Evolutionary conservation across 1,140 invertebrate genomes (phyloP).

Genomic region (Saccostrea cuccullata): DNA sequence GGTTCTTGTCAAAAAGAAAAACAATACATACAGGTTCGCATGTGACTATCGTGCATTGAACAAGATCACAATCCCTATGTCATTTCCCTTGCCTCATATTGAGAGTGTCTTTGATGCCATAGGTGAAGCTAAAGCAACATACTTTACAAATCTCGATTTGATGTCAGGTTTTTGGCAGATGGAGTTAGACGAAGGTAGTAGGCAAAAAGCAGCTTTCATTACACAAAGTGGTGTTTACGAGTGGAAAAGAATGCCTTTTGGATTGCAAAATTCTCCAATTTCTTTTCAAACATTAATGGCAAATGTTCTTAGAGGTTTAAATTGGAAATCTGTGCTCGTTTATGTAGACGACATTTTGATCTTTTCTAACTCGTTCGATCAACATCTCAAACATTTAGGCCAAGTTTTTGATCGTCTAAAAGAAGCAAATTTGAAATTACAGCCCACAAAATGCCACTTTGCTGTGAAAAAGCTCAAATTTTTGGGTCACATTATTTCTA

Average conservation of each 20-base stretch:
- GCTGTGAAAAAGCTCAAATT: constrained; percentile 50
- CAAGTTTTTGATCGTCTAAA: constrained; percentile 59
- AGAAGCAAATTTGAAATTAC: constrained; percentile 52
- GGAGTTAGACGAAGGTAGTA: constrained; percentile 47
- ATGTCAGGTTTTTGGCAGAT: constrained; percentile 59
- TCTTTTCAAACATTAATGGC: constrained; percentile 55
- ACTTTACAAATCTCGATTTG: constrained; percentile 58
- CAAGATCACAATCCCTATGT: constrained; percentile 50
- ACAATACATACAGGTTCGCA: constrained; percentile 49
- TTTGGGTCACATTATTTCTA: constrained; percentile 55
- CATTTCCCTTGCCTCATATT: constrained; percentile 48
- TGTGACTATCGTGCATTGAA: constrained; percentile 59
- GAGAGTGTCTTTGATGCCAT: constrained; percentile 53
- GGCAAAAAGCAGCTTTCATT: constrained; percentile 60
- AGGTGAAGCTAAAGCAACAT: too few species aligned
- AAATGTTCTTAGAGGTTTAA: constrained; percentile 46
- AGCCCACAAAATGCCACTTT: constrained; percentile 56
- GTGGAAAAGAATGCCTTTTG: constrained; percentile 48
- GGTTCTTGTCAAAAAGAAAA: constrained; percentile 52
- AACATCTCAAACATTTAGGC: constrained; percentile 54
- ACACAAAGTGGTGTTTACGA: constrained; percentile 52
- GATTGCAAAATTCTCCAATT: constrained; percentile 50
- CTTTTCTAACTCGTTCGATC: constrained; percentile 53
- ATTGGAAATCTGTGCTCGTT: constrained; percentile 54
- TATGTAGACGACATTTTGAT: constrained; percentile 66